Evolutionary conservation across 1,140 invertebrate genomes (phyloP).

Genomic region (Apis laboriosa): DNA sequence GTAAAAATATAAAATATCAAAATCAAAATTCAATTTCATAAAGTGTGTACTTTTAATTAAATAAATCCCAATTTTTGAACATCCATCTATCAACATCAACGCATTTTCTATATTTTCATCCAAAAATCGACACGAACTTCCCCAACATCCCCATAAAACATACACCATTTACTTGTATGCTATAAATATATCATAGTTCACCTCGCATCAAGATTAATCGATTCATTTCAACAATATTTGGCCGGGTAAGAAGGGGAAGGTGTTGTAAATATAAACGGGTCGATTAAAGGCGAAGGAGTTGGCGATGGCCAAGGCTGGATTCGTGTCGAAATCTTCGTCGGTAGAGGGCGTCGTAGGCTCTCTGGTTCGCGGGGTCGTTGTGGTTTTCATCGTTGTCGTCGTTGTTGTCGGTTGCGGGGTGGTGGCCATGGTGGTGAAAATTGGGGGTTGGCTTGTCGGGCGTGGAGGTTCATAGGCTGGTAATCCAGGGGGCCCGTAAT

Average conservation of each 20-base stretch:
- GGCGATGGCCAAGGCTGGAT: slow-evolving; percentile 75
- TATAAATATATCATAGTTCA: too few species aligned
- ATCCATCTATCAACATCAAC: too few species aligned
- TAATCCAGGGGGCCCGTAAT: slow-evolving; percentile 58
- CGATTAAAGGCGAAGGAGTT: slow-evolving; percentile 79
- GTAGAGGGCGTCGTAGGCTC: slow-evolving; percentile 69
- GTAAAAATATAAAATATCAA: too few species aligned
- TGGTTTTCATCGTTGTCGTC: slow-evolving; percentile 61
- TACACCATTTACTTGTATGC: too few species aligned
- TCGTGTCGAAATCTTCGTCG: slow-evolving; percentile 70
- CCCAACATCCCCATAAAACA: too few species aligned
- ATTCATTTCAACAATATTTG: slow-evolving; percentile 61
- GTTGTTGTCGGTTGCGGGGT: slow-evolving; percentile 36
- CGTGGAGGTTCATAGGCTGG: slow-evolving; percentile 65
- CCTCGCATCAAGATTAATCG: background rate
- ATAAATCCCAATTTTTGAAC: too few species aligned
- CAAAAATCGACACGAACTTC: too few species aligned
- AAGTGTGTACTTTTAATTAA: too few species aligned
- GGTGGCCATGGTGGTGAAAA: slow-evolving; percentile 52
- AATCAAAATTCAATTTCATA: too few species aligned
- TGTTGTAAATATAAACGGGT: slow-evolving; percentile 76
- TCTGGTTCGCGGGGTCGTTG: slow-evolving; percentile 69
- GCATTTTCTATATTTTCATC: too few species aligned
- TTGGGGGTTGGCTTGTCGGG: slow-evolving; percentile 56
- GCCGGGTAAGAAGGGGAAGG: slow-evolving; percentile 66